Base-by-base conservation (phyloP, 2,888 invertebrate genomes). In the Slavum lentiscoides region DNA sequence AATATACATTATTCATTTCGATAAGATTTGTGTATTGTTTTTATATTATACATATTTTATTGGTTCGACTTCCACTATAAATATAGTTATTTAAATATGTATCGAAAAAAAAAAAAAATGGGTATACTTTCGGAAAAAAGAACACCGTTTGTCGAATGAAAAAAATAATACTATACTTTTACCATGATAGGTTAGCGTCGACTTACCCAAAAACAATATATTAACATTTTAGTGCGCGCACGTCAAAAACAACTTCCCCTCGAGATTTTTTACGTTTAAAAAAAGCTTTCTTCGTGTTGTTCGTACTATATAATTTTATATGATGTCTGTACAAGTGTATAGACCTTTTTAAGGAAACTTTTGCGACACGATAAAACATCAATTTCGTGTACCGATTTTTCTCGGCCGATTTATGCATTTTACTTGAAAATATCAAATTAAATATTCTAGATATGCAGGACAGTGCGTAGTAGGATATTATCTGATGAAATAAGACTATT, bases 161-260 rank as follows among this genome's bases (percentile, higher is more conserved):
- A 66, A 66, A 30, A 30, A 30, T 30, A 30, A 30, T 30, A 55
- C 37, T 64, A 62, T 53, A 19, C 39, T 67, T 66, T 58, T 66
- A 68, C 69, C 53, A 15, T 6, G 61, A 76, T 69, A 37, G 68
- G 61, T 68, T 61, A 21, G 17, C 30, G 68, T 75, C 19, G 30
- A 76, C 58, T 76, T 61, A 70, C 49, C 62, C 53, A 64, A 69
- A 62, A 62, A 70, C 62, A 62, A 77, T 77, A 70, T 69, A 70
- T 70, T 77, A 62, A 69, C 55, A 70, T 53, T 68, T 53, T 53
- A 77, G 69, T 69, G 70, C 39, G 30, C 39, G 62, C 61, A 62
- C 49, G 77, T 77, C 62, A 70, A 77, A 64, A 62, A 53, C n/a
- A 49, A 37, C 37, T 59, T 62, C 4, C 53, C 53, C 61, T 37